Conservation (phyloP, 1,140 invertebrate genomes). For the Nixonia krombeini region DNA sequence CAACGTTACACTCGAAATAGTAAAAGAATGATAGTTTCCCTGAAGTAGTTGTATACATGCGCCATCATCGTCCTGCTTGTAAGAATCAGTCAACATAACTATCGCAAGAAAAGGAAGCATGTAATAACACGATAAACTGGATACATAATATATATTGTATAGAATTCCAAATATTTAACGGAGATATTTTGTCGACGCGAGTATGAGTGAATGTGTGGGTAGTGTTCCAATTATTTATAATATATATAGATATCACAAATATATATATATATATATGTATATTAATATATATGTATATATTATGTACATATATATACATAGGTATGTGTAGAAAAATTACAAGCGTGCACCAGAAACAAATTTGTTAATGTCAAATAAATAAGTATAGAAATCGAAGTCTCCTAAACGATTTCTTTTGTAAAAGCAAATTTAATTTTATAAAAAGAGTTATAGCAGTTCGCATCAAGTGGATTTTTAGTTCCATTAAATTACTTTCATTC, state of each 20-base stretch:
- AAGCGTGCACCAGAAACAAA: too few species aligned
- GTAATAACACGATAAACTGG: neutral
- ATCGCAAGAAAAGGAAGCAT: slow-evolving; percentile 11
- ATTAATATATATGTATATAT: slow-evolving; percentile 31
- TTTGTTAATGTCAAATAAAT: too few species aligned
- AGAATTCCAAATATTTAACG: slow-evolving; percentile 32
- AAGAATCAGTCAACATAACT: slow-evolving; percentile 19
- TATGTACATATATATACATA: too few species aligned
- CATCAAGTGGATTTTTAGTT: too few species aligned
- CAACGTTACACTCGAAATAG: slow-evolving; percentile 33
- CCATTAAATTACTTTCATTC: too few species aligned
- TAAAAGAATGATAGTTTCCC: neutral
- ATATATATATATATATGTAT: slow-evolving; percentile 23
- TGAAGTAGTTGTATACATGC: slow-evolving; percentile 15
- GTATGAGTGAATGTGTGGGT: slow-evolving; percentile 25
- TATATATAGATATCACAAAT: slow-evolving; percentile 39
- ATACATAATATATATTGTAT: slow-evolving; percentile 33
- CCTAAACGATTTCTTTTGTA: too few species aligned
- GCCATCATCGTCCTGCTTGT: slow-evolving; percentile 19
- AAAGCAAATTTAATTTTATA: too few species aligned
- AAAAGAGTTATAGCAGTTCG: too few species aligned
- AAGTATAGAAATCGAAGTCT: too few species aligned
- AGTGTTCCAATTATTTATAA: slow-evolving; percentile 26
- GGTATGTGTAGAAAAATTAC: too few species aligned
- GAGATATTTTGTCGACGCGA: slow-evolving; percentile 54